Percentiles rank a stretch among this genome's conserved stretches.
These are phyloP conservation scores for Conomelus anceps DNA, from an alignment of 2,888 invertebrate species.

Conservation along the genomic window DNA sequence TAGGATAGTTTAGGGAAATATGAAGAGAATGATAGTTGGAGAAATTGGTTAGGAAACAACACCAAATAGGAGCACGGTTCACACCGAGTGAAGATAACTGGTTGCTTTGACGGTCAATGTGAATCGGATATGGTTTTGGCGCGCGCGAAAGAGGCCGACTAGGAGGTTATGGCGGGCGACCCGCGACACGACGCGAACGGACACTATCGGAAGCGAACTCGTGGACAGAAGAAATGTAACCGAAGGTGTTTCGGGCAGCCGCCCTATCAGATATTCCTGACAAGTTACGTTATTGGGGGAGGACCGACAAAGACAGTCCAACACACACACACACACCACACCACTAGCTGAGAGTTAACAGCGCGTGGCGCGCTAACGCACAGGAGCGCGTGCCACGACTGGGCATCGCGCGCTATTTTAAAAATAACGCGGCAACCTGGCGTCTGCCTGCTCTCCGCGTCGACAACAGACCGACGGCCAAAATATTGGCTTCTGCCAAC, in stretches of 20 bases:
- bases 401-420: background rate
- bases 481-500: background rate
- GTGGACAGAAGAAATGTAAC: background rate
- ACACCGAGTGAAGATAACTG: too few relatives aligned
- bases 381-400: background rate
- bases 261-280: background rate
- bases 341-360: too few relatives aligned
- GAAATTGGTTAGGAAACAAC: background rate
- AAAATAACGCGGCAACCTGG: conserved; percentile 12
- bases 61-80: background rate
- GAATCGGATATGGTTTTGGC: background rate
- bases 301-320: background rate
- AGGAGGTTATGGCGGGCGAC: background rate
- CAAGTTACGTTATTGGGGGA: background rate
- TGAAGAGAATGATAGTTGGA: background rate
- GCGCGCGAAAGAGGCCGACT: too few relatives aligned
- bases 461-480: background rate
- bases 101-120: background rate
- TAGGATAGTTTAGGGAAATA: background rate
- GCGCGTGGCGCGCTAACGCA: background rate
- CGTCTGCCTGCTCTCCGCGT: background rate
- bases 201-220: background rate
- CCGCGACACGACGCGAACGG: background rate
- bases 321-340: background rate
- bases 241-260: background rate